phyloP scores from a whole-genome alignment of 2,113 vertebrate genomes.

The Larimichthys crocea region DNA sequence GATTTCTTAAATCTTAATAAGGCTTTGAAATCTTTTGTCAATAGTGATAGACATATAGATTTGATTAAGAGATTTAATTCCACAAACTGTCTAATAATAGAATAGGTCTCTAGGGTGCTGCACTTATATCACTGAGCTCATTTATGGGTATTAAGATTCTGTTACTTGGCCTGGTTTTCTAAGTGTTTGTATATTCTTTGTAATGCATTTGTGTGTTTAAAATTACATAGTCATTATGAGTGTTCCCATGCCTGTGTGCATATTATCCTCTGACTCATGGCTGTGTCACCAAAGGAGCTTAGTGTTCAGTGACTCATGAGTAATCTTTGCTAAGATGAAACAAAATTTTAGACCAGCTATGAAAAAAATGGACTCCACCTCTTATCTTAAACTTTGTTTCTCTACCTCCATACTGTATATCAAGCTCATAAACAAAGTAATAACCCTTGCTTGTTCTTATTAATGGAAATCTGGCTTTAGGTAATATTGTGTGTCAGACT shows the following conservation, averaged over 20 bases:
- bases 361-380: constrained; percentile 30
- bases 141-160: not conserved
- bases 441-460: not conserved
- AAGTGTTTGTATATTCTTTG: not conserved
- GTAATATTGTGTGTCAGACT: not conserved
- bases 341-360: constrained; percentile 35
- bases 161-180: not conserved
- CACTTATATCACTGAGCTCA: not conserved
- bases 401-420: not conserved
- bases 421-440: not conserved
- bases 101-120: not conserved
- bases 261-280: constrained; percentile 63
- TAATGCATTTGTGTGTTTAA: constrained; percentile 32
- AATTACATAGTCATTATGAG: constrained; percentile 39
- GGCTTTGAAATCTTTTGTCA: not conserved
- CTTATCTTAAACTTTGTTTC: constrained; percentile 2
- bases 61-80: not conserved
- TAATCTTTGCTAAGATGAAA: constrained; percentile 44
- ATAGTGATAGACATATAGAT: not conserved
- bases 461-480: not conserved
- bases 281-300: constrained; percentile 57
- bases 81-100: not conserved
- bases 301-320: constrained; percentile 62
- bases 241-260: constrained; percentile 38
- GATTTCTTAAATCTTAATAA: not conserved